Conservation (phyloP, 2,113 vertebrate genomes). For the Indicator indicator region DNA sequence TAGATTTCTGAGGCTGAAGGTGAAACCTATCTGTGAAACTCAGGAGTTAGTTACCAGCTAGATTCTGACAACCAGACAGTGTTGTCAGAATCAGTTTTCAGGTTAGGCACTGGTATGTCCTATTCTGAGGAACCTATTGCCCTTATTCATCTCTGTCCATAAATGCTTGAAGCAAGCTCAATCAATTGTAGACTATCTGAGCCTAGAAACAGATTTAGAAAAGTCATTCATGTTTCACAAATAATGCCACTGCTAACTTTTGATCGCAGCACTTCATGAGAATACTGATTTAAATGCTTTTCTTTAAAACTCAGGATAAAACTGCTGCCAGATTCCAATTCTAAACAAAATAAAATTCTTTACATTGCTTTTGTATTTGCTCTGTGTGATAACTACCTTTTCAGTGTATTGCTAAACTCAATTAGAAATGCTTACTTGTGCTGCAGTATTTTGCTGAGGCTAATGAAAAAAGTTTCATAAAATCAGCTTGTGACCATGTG, state of each 20-base stretch:
- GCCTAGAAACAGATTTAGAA: not conserved
- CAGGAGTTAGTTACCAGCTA: not conserved
- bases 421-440: slow-evolving; percentile 52
- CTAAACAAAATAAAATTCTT: slow-evolving; percentile 62
- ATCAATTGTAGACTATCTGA: not conserved
- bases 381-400: slow-evolving; percentile 49
- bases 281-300: not conserved
- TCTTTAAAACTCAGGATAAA: slow-evolving; percentile 37
- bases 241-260: slow-evolving; percentile 3
- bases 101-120: not conserved
- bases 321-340: slow-evolving; percentile 47
- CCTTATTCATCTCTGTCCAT: not conserved
- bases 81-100: slow-evolving; percentile 12
- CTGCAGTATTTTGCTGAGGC: slow-evolving; percentile 51
- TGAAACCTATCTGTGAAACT: not conserved
- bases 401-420: slow-evolving; percentile 37
- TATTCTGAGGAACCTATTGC: not conserved
- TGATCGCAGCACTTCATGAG: not conserved
- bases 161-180: not conserved
- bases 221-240: not conserved
- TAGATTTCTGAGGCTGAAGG: not conserved
- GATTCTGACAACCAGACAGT: not conserved
- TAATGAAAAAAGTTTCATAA: slow-evolving; percentile 67
- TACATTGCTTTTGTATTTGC: slow-evolving; percentile 41
- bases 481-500: slow-evolving; percentile 63